phyloP scores from a whole-genome alignment of 1,140 invertebrate species.

The Solen grandis region DNA sequence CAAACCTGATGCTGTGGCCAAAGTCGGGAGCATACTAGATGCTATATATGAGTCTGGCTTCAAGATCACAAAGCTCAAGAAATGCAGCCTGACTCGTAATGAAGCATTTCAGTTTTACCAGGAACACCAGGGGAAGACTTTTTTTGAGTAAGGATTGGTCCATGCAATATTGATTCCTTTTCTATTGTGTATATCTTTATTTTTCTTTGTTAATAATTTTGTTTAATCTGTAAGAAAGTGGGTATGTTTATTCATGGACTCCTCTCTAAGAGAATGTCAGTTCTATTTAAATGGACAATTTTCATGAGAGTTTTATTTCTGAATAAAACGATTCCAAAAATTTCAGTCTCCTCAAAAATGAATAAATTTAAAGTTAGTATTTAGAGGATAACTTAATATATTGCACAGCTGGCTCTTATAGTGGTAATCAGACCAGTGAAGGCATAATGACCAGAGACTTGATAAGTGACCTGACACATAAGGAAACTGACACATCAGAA shows the following conservation, averaged over 20 bases:
- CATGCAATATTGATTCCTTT: background rate
- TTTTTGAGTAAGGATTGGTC: constrained; percentile 81
- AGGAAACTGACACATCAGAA: no score
- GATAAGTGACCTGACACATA: no score
- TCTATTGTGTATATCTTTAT: no score
- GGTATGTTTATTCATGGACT: background rate
- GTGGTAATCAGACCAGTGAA: no score
- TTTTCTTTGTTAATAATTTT: no score
- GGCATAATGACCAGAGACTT: no score
- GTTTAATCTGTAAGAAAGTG: background rate
- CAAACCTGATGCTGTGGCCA: constrained; percentile 86
- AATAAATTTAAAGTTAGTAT: no score
- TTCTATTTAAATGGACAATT: background rate
- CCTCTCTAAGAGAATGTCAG: background rate
- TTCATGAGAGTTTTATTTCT: no score
- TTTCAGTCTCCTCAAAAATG: no score
- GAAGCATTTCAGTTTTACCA: constrained; percentile 85
- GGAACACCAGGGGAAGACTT: constrained; percentile 83
- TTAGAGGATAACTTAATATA: no score
- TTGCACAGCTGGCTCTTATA: no score
- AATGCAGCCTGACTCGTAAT: constrained; percentile 85
- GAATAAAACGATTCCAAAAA: no score
- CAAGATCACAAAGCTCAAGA: constrained; percentile 87
- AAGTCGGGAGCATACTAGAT: constrained; percentile 88
- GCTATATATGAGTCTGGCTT: constrained; percentile 86